phyloP scores from a whole-genome alignment of 2,888 invertebrate genomes.

The Heliconius ethilla region DNA sequence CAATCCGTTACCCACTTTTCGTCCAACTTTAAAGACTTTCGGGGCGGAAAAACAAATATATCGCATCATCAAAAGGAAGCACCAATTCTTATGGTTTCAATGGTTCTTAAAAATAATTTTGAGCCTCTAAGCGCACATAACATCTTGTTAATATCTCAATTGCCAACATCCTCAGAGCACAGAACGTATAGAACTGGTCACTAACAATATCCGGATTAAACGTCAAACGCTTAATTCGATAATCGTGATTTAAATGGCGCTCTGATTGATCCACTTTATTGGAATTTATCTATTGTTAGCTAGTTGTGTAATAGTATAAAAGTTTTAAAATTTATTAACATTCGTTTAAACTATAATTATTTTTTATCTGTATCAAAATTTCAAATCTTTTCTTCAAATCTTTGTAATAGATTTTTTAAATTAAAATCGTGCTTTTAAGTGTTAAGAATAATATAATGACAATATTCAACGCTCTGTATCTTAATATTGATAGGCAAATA shows the following conservation, averaged over 20 bases:
- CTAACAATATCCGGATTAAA: slow-evolving; percentile 54
- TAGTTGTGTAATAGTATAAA: not conserved
- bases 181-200: slow-evolving; percentile 58
- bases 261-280: slow-evolving; percentile 20
- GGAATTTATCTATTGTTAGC: slow-evolving; percentile 13
- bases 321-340: not conserved
- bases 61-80: not conserved
- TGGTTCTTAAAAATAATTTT: slow-evolving; percentile 20
- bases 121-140: slow-evolving; percentile 13
- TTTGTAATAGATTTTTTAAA: no score
- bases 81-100: slow-evolving; percentile 13
- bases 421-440: no score
- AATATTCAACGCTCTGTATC: no score
- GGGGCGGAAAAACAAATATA: no score
- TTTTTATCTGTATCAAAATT: no score
- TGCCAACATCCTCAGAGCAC: slow-evolving; percentile 71
- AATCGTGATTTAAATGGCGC: slow-evolving; percentile 56
- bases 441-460: no score
- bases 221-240: slow-evolving; percentile 52
- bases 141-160: slow-evolving; percentile 71
- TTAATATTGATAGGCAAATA: no score
- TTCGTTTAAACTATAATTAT: not conserved
- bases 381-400: no score
- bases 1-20: not conserved
- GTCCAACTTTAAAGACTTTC: not conserved